A percentile compares a stretch with the other conserved stretches of the same genome.
phyloP scores from a whole-genome alignment of 2,888 invertebrate genomes.

The Amaurobius ferox region DNA sequence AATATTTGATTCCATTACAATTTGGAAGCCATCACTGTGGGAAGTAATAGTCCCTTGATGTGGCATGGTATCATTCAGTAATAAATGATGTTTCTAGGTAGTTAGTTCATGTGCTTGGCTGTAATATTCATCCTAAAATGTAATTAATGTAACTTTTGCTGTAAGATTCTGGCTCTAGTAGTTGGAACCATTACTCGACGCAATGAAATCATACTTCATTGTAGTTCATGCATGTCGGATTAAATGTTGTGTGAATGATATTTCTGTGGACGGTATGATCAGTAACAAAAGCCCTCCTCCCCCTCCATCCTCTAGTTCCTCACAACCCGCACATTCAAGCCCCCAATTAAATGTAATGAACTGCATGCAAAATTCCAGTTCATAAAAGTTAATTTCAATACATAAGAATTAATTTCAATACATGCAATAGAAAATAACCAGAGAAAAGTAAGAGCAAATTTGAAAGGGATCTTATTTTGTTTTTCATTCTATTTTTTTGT shows the following conservation, averaged over 20 bases:
- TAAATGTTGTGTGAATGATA: constrained; percentile 62
- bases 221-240: constrained; percentile 62
- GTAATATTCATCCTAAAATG: constrained; percentile 42
- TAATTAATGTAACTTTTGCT: not conserved
- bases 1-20: not conserved
- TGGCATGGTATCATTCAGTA: constrained; percentile 60
- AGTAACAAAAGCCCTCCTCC: constrained; percentile 21
- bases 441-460: no score
- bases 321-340: constrained; percentile 28
- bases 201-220: constrained; percentile 32
- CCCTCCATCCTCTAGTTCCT: constrained; percentile 51
- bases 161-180: not conserved
- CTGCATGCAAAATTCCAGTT: constrained; percentile 41
- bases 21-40: constrained; percentile 41
- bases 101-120: constrained; percentile 68
- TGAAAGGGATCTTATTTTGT: no score
- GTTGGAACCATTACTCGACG: not conserved
- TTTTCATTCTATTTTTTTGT: no score
- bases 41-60: constrained; percentile 29
- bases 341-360: not conserved
- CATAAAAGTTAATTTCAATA: no score
- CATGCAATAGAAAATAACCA: no score
- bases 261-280: constrained; percentile 39
- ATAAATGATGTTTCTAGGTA: constrained; percentile 48
- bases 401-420: no score